A percentile compares a stretch with the other conserved stretches of the same genome.
Evolutionary conservation across 2,888 invertebrate genomes (phyloP).

Genomic region (Pristionchus fissidentatus): DNA sequence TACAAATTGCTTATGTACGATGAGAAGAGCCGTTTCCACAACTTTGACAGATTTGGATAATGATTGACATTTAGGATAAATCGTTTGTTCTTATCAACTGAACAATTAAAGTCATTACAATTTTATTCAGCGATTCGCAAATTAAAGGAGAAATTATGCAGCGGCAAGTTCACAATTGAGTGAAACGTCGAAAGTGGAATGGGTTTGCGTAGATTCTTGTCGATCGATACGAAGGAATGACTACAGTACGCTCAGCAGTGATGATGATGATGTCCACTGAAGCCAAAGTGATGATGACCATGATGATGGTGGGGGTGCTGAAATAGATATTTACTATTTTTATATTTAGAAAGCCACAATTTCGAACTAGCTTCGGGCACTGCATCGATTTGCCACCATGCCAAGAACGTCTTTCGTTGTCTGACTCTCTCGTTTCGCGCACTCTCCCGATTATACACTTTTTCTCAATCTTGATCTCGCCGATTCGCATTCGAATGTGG

Average conservation of each 20-base stretch:
- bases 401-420: too few species aligned
- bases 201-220: not conserved
- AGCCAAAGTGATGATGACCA: not conserved
- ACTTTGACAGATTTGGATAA: too few species aligned
- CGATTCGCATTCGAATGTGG: too few species aligned
- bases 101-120: not conserved
- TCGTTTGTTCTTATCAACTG: not conserved
- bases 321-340: too few species aligned
- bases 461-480: too few species aligned
- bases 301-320: conserved; percentile 17
- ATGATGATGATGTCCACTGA: not conserved
- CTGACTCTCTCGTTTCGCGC: too few species aligned
- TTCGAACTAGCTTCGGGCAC: too few species aligned
- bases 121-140: not conserved
- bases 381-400: too few species aligned
- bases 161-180: not conserved
- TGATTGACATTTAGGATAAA: not conserved
- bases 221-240: not conserved
- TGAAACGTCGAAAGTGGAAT: not conserved
- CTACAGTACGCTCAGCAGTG: too few species aligned
- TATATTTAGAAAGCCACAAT: too few species aligned
- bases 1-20: not conserved
- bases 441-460: too few species aligned
- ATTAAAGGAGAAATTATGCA: not conserved
- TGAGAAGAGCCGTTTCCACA: too few species aligned